Conservation (phyloP, 2,888 invertebrate species). For the Therioaphis trifolii region DNA sequence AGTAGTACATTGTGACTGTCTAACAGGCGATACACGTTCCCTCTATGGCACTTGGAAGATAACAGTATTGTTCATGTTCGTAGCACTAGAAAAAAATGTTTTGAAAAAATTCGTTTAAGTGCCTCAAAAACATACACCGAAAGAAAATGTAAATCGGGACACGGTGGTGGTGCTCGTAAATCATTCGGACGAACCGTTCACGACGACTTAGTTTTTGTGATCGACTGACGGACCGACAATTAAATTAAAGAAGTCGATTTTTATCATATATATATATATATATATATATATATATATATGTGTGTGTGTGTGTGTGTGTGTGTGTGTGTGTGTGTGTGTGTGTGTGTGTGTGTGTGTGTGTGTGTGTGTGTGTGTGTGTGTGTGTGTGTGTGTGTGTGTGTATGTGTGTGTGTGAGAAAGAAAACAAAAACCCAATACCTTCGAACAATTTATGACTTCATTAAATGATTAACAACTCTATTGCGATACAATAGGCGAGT, state of each 20-base stretch:
- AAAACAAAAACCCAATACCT: too few relatives aligned
- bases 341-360: too few relatives aligned
- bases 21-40: background rate
- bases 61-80: constrained; percentile 2
- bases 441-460: background rate
- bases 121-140: background rate
- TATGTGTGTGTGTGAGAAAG: too few relatives aligned
- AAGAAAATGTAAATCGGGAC: background rate
- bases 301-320: too few relatives aligned
- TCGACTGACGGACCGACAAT: background rate
- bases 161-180: background rate
- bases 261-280: too few relatives aligned
- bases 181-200: background rate
- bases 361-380: too few relatives aligned
- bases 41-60: background rate
- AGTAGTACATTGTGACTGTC: constrained; percentile 4
- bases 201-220: background rate
- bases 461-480: too few relatives aligned
- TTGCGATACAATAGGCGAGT: too few relatives aligned
- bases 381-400: too few relatives aligned
- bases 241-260: background rate
- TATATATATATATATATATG: too few relatives aligned
- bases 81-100: background rate
- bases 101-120: background rate
- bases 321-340: too few relatives aligned